Conservation (phyloP, 2,888 invertebrate genomes). For the Ptilodon capucinus region DNA sequence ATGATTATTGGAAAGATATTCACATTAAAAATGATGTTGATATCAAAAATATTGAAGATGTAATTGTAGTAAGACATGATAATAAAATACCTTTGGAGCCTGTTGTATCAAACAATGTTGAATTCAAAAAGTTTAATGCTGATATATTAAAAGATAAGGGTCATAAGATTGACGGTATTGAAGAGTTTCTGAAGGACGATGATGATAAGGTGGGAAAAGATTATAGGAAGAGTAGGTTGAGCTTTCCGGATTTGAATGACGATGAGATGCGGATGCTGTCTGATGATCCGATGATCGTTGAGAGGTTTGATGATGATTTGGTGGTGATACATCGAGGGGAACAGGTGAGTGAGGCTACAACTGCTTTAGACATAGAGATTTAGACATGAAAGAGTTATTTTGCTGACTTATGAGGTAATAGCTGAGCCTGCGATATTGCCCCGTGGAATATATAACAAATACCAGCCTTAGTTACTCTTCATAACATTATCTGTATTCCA, state of each 20-base stretch:
- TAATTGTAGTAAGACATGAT: not conserved
- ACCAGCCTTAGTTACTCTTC: too few species aligned
- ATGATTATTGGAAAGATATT: slow-evolving; percentile 7
- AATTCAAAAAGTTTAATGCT: slow-evolving; percentile 28
- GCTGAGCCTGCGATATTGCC: too few species aligned
- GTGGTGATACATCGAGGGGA: slow-evolving; percentile 59
- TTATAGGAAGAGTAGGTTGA: slow-evolving; percentile 14
- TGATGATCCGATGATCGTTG: slow-evolving; percentile 55
- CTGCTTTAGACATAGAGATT: too few species aligned
- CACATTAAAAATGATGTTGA: slow-evolving; percentile 32
- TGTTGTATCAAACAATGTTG: not conserved
- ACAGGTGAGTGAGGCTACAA: slow-evolving; percentile 58
- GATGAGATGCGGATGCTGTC: slow-evolving; percentile 65
- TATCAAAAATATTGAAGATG: slow-evolving; percentile 36
- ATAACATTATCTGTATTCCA: too few species aligned
- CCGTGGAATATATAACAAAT: too few species aligned
- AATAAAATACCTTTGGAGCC: slow-evolving; percentile 21
- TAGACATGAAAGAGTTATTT: too few species aligned
- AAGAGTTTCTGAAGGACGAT: slow-evolving; percentile 32
- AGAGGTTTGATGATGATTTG: slow-evolving; percentile 42
- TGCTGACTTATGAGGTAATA: too few species aligned
- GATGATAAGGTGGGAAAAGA: slow-evolving; percentile 16
- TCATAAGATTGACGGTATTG: slow-evolving; percentile 30
- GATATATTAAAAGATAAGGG: slow-evolving; percentile 35
- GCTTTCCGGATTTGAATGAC: slow-evolving; percentile 44